Evolutionary conservation across 2,113 vertebrate genomes (phyloP).

Genomic region (Nymphicus hollandicus): DNA sequence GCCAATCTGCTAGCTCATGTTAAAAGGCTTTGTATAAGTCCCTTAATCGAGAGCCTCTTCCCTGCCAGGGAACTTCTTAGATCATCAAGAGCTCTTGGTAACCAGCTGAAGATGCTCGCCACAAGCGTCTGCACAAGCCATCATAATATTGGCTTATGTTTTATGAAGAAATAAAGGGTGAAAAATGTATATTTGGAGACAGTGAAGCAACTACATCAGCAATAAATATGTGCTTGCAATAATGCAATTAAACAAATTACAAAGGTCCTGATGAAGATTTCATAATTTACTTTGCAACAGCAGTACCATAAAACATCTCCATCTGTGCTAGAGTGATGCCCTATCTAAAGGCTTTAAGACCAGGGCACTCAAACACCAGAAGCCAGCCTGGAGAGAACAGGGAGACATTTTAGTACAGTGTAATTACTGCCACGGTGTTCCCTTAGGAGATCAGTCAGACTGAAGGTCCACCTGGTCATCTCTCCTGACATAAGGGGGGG

Average conservation of each 20-base stretch:
- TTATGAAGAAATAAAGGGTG: background rate
- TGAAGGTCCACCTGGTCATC: background rate
- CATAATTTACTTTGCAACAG: background rate
- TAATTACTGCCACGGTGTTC: accelerated
- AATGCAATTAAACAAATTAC: background rate
- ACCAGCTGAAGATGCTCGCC: accelerated
- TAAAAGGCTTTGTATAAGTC: background rate
- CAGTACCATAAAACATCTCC: background rate
- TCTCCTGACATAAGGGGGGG: accelerated
- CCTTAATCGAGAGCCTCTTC: background rate
- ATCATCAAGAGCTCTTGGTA: background rate
- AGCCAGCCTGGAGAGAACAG: background rate
- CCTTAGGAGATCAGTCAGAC: background rate
- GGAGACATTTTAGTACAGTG: accelerated
- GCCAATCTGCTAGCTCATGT: background rate
- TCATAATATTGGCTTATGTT: background rate
- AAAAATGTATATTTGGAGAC: background rate
- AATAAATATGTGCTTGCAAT: accelerated
- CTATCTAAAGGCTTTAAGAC: background rate
- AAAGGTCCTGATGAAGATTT: background rate
- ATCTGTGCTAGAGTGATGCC: background rate
- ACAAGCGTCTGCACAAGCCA: background rate
- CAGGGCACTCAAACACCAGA: background rate
- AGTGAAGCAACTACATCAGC: background rate
- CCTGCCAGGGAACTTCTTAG: background rate